Percentiles rank a stretch among this genome's conserved stretches.
These are phyloP conservation scores for Teleogryllus oceanicus DNA, from an alignment of 2,888 invertebrate genomes.

Conservation along the genomic window DNA sequence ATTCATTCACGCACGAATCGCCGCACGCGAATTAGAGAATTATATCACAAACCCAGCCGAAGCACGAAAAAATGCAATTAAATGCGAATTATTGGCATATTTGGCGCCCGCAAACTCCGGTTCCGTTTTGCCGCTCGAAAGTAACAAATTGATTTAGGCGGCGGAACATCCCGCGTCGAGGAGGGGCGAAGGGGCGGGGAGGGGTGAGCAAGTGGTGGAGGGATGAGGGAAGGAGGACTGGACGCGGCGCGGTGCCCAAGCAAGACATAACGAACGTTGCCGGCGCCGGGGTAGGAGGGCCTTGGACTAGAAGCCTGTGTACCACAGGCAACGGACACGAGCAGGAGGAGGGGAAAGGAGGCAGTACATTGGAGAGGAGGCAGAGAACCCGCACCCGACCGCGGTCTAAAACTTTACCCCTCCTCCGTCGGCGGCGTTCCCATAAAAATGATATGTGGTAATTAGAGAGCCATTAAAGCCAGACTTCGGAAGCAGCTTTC, in stretches of 20 bases:
- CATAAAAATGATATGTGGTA: slow-evolving; percentile 40
- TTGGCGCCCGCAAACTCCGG: not conserved
- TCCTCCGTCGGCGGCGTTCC: not conserved
- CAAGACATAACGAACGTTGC: too few species aligned
- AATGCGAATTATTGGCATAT: not conserved
- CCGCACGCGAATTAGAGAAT: slow-evolving; percentile 5
- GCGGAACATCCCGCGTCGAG: not conserved
- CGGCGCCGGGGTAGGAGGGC: too few species aligned
- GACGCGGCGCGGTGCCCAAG: too few species aligned
- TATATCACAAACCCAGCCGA: not conserved
- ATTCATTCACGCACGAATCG: slow-evolving; percentile 7
- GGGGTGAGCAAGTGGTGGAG: too few species aligned
- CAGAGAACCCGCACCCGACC: not conserved
- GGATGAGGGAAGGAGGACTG: too few species aligned
- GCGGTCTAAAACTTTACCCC: not conserved
- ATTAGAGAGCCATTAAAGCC: slow-evolving; percentile 39
- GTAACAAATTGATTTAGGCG: not conserved
- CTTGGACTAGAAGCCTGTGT: too few species aligned
- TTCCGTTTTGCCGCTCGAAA: not conserved
- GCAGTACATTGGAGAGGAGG: too few species aligned
- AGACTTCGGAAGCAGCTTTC: slow-evolving; percentile 25
- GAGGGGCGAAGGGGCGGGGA: not conserved
- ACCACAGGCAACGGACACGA: too few species aligned
- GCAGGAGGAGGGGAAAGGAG: too few species aligned
- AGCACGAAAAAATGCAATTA: slow-evolving; percentile 10